Evolutionary conservation across 2,797 vertebrate genomes (phyloP), one percentile per base, ranked within the genome.

Genomic region (Lycodopsis pacificus): DNA sequence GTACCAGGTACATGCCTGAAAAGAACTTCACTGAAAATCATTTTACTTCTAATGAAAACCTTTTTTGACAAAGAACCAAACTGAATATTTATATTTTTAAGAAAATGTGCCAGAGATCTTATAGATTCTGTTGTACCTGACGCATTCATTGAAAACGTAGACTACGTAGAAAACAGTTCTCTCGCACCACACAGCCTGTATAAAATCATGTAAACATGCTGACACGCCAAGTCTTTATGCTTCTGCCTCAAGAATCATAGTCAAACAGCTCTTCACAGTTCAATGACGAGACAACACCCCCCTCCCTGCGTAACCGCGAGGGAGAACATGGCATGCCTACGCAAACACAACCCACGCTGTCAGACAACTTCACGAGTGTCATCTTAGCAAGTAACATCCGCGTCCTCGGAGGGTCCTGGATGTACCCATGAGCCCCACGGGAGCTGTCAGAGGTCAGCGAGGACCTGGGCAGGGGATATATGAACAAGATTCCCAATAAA

Each of bases 401-500:
- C 66, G 38, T 80, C 67, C 49, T 27, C 70, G 61, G 36, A 89
- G 25, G 11, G 32, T 90, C 88, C 88, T 89, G 78, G 92, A 92
- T 90, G 89, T 89, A 84, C 87, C 88, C 89, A 86, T 27, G 84
- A 91, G 88, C 86, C 93, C 88, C 91, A 62, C 73, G 91, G 91
- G 94, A 94, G 86, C 86, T 89, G 86, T 92, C 91, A 91, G 89
- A 93, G 93, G 94, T 95, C 93, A 93, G 91, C 53, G 58, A 80
- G 86, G 88, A 92, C 85, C 85, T 12, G 80, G 84, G 84, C 84
- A 82, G 84, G 86, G 90, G 91, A 95, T 94, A 95, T 93, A 94
- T 77, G 93, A 95, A 95, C 94, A 95, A 89, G 91, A 89, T 90
- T 94, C 93, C 94, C 92, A 96, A 96, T 96, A 95, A 96, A 95